These are phyloP conservation scores for Arizona elegans DNA, from an alignment of 2,113 vertebrate genomes.

Conservation along the genomic window DNA sequence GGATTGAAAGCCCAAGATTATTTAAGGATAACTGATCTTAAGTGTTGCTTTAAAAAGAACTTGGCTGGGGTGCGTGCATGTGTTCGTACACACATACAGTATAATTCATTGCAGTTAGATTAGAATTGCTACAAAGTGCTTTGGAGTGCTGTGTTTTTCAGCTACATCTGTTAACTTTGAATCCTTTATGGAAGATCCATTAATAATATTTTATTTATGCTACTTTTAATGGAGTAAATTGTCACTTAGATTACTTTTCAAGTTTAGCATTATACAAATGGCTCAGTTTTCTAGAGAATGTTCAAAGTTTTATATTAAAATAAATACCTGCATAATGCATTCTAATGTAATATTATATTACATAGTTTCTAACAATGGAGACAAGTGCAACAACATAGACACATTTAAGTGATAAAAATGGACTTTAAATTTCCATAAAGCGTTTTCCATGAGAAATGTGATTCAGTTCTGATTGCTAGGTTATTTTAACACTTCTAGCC, in stretches of 20 bases:
- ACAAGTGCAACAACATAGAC: not conserved
- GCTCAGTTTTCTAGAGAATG: not conserved
- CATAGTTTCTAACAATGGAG: conserved; percentile 1
- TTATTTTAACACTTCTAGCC: not conserved
- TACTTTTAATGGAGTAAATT: not conserved
- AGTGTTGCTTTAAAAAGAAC: not conserved
- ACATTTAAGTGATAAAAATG: conserved; percentile 1
- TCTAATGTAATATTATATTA: not conserved
- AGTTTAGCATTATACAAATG: not conserved
- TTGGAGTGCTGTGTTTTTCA: not conserved
- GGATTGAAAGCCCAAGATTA: not conserved
- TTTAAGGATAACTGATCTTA: not conserved
- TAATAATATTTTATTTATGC: not conserved
- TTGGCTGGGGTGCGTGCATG: not conserved
- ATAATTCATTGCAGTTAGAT: conserved; percentile 7
- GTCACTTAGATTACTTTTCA: not conserved
- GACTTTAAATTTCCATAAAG: conserved; percentile 1
- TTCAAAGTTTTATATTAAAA: conserved; percentile 3
- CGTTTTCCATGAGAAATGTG: not conserved
- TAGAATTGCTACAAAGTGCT: not conserved
- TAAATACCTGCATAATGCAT: not conserved
- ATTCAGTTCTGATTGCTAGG: not conserved
- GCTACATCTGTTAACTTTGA: not conserved
- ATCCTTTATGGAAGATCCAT: not conserved
- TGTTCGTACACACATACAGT: not conserved